Evolutionary conservation across 1,140 invertebrate species (phyloP).

Genomic region (Euborellia annulipes): DNA sequence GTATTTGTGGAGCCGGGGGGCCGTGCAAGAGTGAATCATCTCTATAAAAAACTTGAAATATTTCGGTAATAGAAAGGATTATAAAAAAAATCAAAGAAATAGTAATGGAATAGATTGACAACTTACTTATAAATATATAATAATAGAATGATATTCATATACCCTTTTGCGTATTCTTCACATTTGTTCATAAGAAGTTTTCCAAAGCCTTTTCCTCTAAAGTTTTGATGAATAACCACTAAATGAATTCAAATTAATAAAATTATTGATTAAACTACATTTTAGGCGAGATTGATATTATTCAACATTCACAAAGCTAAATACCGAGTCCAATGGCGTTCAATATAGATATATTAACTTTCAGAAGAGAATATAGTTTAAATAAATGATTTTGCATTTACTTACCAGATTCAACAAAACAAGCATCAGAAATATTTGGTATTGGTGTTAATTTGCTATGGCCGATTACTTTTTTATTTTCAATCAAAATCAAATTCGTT

Average conservation of each 20-base stretch:
- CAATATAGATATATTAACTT: no score
- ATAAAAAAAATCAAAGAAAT: no score
- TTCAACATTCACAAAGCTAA: no score
- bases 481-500: conserved; percentile 48
- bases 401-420: conserved; percentile 51
- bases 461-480: conserved; percentile 42
- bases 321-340: no score
- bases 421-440: conserved; percentile 42
- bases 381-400: conserved; percentile 2
- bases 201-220: conserved; percentile 54
- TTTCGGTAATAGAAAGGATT: no score
- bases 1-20: no score
- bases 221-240: conserved; percentile 51
- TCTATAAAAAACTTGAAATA: no score
- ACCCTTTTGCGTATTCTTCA: conserved; percentile 48
- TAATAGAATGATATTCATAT: no score
- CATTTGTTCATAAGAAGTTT: conserved; percentile 47
- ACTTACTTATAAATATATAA: no score
- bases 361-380: no score
- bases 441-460: conserved; percentile 58
- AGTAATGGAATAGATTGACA: no score
- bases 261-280: conserved; percentile 5
- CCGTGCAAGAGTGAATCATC: no score
- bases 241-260: conserved; percentile 13
- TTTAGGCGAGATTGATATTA: background rate